Evolutionary conservation across 2,797 vertebrate genomes (phyloP), one percentile per base, ranked within the genome.

Genomic region (Rhadinocentrus ornatus): DNA sequence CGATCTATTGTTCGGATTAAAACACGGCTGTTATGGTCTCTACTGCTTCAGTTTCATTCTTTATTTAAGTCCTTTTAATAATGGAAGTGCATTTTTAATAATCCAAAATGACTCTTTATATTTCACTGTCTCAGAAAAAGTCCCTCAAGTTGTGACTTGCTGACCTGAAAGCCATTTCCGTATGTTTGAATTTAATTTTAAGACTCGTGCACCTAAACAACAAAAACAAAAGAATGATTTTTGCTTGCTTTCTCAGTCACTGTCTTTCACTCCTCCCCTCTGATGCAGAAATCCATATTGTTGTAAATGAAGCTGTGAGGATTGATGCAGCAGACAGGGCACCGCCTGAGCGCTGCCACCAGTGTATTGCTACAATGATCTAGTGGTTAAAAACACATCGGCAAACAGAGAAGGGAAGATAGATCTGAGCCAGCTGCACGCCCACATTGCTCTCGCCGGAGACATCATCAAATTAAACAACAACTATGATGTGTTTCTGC

Each of bases 331-430:
- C 88, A 88, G 91, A 87, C 88, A 87, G 90, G 83, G 77, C 80
- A 86, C 88, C 83, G 89, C 85, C 86, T 18, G 85, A 87, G 82
- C 71, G 48, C 63, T 86, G 86, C 89, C 93, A 92, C 91, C 80
- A 70, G 86, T 84, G 91, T 87, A 90, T 90, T 88, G 90, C 89
- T 91, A 89, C 93, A 90, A 89, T 93, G 90, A 93, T 93, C 90
- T 91, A 91, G 86, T 90, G 91, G 90, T 93, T 91, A 93, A 91
- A 92, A 92, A 92, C 91, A 90, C 90, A 87, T 93, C 89, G 89
- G 81, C 86, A 88, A 89, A 89, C 85, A 86, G 78, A 88, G 77
- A 86, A 71, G 65, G 84, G 81, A 77, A 81, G 86, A 86, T 84
- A 86, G 89, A 91, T 91, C 86, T 78, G 86, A 86, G 89, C 83